These are phyloP conservation scores for Corythaixoides concolor DNA, from an alignment of 2,113 vertebrate species.

Conservation along the genomic window DNA sequence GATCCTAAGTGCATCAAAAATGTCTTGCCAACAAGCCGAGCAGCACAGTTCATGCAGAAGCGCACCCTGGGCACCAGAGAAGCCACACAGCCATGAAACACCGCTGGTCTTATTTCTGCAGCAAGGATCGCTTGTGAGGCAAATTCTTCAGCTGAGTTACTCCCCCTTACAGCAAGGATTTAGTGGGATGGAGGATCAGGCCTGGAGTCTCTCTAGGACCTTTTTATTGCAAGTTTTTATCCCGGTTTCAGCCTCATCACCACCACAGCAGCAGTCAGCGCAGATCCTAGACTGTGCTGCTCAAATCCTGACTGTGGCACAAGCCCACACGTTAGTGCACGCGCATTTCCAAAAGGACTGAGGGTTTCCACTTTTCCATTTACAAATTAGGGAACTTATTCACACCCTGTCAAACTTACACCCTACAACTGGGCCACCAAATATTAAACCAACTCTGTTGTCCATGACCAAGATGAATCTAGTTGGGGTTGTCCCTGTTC, in stretches of 20 bases:
- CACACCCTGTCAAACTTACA: not conserved
- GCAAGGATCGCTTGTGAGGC: not conserved
- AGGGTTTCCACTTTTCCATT: not conserved
- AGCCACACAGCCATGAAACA: not conserved
- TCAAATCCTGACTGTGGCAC: not conserved
- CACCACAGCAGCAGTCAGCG: not conserved
- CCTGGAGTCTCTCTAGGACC: not conserved
- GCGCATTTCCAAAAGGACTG: not conserved
- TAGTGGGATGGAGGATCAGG: not conserved
- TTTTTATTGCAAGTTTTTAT: not conserved
- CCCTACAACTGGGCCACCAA: not conserved
- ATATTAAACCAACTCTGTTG: not conserved
- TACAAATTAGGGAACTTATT: not conserved
- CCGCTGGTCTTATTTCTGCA: not conserved
- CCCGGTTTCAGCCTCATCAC: not conserved
- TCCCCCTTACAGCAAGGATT: not conserved
- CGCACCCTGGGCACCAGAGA: not conserved
- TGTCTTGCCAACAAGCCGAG: accelerated
- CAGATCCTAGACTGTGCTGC: not conserved
- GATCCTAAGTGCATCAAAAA: accelerated
- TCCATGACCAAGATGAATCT: not conserved
- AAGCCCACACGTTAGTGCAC: not conserved
- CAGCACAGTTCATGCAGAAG: accelerated
- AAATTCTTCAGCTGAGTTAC: not conserved
- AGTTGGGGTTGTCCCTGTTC: too few species aligned